These are phyloP conservation scores for Pitta sordida DNA, from an alignment of 2,113 vertebrate genomes.

Conservation along the genomic window DNA sequence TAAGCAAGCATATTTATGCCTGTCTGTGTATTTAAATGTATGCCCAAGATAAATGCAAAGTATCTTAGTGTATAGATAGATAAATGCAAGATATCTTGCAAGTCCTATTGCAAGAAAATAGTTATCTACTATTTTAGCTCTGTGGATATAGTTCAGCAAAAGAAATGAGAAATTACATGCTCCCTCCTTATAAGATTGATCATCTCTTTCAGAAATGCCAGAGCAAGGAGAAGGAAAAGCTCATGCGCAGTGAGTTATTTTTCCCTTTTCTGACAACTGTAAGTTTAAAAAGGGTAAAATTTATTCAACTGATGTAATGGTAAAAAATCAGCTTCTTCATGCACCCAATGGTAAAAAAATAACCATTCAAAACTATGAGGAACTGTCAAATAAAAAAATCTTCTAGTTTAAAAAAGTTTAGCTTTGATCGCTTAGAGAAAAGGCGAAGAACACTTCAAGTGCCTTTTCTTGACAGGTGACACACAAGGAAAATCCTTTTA, in stretches of 20 bases:
- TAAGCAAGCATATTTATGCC: constrained; percentile 51
- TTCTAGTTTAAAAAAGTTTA: constrained; percentile 52
- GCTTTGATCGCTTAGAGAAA: constrained; percentile 73
- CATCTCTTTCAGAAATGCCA: constrained; percentile 47
- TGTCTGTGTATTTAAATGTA: constrained; percentile 64
- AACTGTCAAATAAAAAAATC: constrained; percentile 67
- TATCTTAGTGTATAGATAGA: constrained; percentile 59
- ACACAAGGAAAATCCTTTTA: constrained; percentile 86
- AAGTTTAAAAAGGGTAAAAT: constrained; percentile 63
- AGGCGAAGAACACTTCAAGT: constrained; percentile 80
- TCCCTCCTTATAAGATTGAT: constrained; percentile 41
- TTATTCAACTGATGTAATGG: constrained; percentile 45
- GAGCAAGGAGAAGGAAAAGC: constrained; percentile 63
- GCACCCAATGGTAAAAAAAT: constrained; percentile 65
- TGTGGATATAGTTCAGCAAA: constrained; percentile 32
- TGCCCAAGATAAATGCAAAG: constrained; percentile 67
- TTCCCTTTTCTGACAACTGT: constrained; percentile 52
- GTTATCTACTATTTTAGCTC: constrained; percentile 67
- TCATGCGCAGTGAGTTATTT: constrained; percentile 58
- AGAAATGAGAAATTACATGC: constrained; percentile 57
- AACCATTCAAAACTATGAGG: constrained; percentile 78
- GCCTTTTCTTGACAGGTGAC: constrained; percentile 84
- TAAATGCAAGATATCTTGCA: constrained; percentile 69
- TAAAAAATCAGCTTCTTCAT: constrained; percentile 66
- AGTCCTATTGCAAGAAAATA: constrained; percentile 76